Evolutionary conservation across 2,113 vertebrate genomes (phyloP), one percentile per base, ranked within the genome.

Genomic region (Perognathus longimembris): DNA sequence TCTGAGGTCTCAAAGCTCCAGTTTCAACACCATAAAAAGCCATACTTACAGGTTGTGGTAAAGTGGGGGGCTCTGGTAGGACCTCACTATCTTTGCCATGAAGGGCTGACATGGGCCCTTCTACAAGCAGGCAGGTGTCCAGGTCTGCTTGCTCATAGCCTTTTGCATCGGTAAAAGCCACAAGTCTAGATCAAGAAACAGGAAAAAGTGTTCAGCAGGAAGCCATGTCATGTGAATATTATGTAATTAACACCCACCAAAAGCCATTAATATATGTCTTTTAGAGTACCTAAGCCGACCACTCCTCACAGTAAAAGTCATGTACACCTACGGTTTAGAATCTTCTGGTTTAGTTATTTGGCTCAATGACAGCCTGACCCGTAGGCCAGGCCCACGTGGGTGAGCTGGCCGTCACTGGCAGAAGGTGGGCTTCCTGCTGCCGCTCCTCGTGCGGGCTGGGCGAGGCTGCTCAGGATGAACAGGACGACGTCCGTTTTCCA

Each of bases 101-200:
- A 28, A 98, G 75, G 5, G 77, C 84, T 79, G 93, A 92, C 36
- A 54, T 96, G 0, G 95, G 95, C 79, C 97, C 97, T 93, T 98
- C 98, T 45, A 98, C 97, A 91, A 99, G 97, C 36, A 98, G 93
- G 85, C 99, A 99, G 93, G 98, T 98, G 95, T 98, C 98, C 93
- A 99, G 95, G 94, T 98, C 97, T 45, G 97, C 98, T 1, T 98
- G 97, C 15, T 99, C 97, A 81, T 99, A 98, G 82, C 93, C 97
- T 82, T 98, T 70, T 0, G 98, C 98, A 66, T 93, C 96, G 21
- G 99, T 99, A 93, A 99, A 99, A 98, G 99, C 99, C 71, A 99
- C 69, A 79, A 99, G 96, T 91, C 99, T 99, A 36, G n/a, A n/a
- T 17, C 20, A 14, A 95, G 77, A 11, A 57, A 88, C 76, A 92